Evolutionary conservation across 2,888 invertebrate species (phyloP), one percentile per base, ranked within the genome.

Genomic region (Liposcelis brunnea): DNA sequence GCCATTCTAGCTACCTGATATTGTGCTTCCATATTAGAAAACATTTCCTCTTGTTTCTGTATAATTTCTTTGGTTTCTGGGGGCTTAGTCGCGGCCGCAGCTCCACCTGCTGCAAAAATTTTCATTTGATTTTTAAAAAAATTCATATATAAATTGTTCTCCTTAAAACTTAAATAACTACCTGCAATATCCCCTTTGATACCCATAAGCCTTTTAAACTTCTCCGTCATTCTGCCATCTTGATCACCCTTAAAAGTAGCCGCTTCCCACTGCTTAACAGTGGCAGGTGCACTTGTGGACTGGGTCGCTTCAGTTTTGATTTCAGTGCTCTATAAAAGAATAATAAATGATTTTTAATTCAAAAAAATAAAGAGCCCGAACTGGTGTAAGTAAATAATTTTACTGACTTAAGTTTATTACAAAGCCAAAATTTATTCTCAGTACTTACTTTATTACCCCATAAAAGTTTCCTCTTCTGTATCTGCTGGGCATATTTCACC

Each of bases 151-250:
- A 19, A 6, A 40, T 11, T 18, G 3, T n/a, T 40, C 14, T 40
- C 18, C 15, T 37, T 37, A 4, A 26, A 26, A 26, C 8, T 26
- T 8, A 26, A 4, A 40, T 35, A 37, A 47, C 38, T 44, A 47
- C 15, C 12, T 38, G 32, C 16, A 42, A 2, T n/a, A 66, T 68
- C 63, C 34, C 73, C 73, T 61, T 81, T 85, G 51, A 95, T 91
- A 42, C 95, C 95, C 95, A 97, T 95, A 40, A 97, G 71, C 51
- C 95, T 73, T 68, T 91, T 86, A 65, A 97, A 97, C 67, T 95
- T 97, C 47, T 83, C 85, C 0, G 87, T 84, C 55, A 90, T 83
- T 63, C 82, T 85, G 50, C 91, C 93, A 63, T 93, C 93, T 16
- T 78, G 73, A 64, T 94, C 93, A 60, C 89, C 83, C 0, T 85